Evolutionary conservation across 92 coral and sea anemone genomes (phyloP).

Genomic region (Zoanthus gigantus): DNA sequence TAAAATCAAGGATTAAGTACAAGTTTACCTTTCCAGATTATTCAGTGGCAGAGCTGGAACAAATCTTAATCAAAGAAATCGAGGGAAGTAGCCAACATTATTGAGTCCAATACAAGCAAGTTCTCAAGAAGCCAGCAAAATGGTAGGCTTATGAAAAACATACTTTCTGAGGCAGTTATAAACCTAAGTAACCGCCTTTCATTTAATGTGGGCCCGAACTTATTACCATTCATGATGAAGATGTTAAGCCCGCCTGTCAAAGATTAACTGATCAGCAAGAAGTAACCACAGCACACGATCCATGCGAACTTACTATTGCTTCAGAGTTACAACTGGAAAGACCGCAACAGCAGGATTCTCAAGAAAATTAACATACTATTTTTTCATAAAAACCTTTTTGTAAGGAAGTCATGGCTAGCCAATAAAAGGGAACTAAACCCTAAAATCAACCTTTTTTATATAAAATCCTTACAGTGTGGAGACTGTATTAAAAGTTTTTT

Average conservation of each 20-base stretch:
- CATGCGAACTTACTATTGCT: conserved; percentile 7
- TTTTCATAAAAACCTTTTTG: no score
- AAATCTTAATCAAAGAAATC: conserved; percentile 24
- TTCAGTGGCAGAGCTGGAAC: conserved; percentile 25
- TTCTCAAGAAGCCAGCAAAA: conserved; percentile 40
- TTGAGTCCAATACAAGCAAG: background rate
- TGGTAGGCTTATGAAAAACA: conserved; percentile 52
- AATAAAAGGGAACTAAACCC: no score
- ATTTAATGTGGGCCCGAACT: conserved; percentile 20
- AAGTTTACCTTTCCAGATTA: conserved; percentile 46
- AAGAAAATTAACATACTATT: background rate
- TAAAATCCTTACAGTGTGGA: no score
- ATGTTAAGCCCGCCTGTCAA: conserved; percentile 31
- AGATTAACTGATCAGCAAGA: background rate
- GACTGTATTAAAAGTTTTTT: no score
- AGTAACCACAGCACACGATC: background rate
- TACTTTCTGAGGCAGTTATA: conserved; percentile 39
- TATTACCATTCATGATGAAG: conserved; percentile 35
- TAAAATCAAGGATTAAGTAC: conserved; percentile 54
- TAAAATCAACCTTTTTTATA: no score
- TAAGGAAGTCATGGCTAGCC: no score
- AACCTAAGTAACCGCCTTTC: conserved; percentile 44
- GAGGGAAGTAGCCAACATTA: conserved; percentile 26
- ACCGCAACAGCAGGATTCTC: background rate
- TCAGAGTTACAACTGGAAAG: background rate